Conservation (phyloP, 1,140 invertebrate species). For the Aphis gossypii region DNA sequence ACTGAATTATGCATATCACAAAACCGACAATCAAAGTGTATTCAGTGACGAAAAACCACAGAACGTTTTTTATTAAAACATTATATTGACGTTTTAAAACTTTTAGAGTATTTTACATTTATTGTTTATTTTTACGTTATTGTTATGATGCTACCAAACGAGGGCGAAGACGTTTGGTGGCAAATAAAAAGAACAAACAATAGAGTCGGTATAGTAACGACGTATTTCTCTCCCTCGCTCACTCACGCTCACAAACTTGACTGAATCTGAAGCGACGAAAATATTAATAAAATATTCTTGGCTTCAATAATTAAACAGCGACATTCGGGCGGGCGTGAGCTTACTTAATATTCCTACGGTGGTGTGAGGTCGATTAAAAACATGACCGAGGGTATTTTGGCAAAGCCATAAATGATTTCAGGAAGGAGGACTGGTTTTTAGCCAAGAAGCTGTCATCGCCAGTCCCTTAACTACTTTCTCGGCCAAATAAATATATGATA, state of each 20-base stretch:
- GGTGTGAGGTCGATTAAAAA: conserved; percentile 58
- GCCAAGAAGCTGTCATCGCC: conserved; percentile 56
- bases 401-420: conserved; percentile 49
- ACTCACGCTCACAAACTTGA: background rate
- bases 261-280: conserved; percentile 32
- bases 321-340: background rate
- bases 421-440: conserved; percentile 54
- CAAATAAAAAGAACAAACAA: background rate
- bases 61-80: background rate
- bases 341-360: conserved; percentile 55
- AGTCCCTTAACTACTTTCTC: conserved; percentile 51
- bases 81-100: background rate
- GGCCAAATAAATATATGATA: conserved; percentile 40
- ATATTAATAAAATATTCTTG: conserved; percentile 54
- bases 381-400: conserved; percentile 55
- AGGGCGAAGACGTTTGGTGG: background rate
- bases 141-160: background rate
- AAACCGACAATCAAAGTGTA: background rate
- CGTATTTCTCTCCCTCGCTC: background rate
- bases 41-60: background rate
- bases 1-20: background rate
- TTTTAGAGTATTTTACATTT: background rate
- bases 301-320: conserved; percentile 55
- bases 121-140: background rate
- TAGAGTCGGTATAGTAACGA: background rate